Base-by-base conservation (phyloP, 2,888 invertebrate species). In the Chymomyza amoena region DNA sequence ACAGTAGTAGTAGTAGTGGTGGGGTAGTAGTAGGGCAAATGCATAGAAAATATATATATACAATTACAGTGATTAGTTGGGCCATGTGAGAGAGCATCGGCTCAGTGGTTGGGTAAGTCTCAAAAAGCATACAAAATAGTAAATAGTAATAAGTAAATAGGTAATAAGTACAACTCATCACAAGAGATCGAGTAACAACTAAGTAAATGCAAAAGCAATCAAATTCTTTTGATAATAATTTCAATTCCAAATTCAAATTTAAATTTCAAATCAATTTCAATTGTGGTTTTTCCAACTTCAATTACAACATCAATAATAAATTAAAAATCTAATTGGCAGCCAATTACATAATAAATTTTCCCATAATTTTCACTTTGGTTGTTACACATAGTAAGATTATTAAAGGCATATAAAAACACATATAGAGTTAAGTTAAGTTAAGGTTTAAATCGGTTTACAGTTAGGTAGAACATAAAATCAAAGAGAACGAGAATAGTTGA, bases 141-240 rank as follows among this genome's bases (percentile, higher is more conserved):
- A 32, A 32, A 32, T 32, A 32, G 32, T 32, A 32, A 32, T 32
- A 32, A 28, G 32, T 32, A 32, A 32, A 32, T 32, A 7, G 32
- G 3, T 20, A 7, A n/a, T 25, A 80, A 69, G 62, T 81, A 84
- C 72, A 88, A 83, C 73, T 83, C 87, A 87, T 88, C 82, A 83
- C 77, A 84, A 77, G 69, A 77, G 69, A n/a, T n/a, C n/a, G n/a
- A 70, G 66, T 70, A 88, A 84, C 83, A 76, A 74, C 20, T 57
- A 57, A 57, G 25, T 86, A 88, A 84, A 88, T 79, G 85, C 83
- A 87, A 88, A 83, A 88, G 89, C 89, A 88, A 85, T 84, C 86
- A 87, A 88, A 74, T 84, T 76, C 69, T 36, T 36, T 36, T 6
- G 7, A 36, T 52, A 54, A 75, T 18, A 72, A 63, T 69, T 76